Evolutionary conservation across 2,113 vertebrate species (phyloP).

Genomic region (Pantherophis guttatus): DNA sequence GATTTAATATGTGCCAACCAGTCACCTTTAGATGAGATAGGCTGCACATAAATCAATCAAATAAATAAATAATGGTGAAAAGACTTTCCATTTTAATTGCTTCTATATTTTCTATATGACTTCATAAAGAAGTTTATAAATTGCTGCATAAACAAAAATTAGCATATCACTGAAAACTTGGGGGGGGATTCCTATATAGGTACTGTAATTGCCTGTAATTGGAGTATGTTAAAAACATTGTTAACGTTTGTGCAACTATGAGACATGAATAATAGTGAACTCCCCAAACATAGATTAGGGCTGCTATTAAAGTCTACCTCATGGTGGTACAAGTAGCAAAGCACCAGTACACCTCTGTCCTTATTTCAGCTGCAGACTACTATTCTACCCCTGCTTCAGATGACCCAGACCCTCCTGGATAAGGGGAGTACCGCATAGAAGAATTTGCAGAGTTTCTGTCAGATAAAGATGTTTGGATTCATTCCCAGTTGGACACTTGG

Average conservation of each 20-base stretch:
- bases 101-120: neutral
- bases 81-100: neutral
- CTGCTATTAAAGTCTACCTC: neutral
- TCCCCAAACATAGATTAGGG: neutral
- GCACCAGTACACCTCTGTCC: neutral
- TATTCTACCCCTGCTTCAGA: neutral
- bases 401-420: neutral
- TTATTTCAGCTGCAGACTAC: neutral
- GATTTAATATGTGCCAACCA: neutral
- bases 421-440: neutral
- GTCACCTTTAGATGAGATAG: neutral
- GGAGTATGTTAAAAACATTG: neutral
- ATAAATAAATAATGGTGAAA: neutral
- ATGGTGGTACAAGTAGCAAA: neutral
- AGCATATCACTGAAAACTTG: neutral
- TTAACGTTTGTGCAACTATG: neutral
- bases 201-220: neutral
- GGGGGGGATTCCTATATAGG: neutral
- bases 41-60: neutral
- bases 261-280: neutral
- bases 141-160: neutral
- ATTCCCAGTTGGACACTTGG: neutral
- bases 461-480: neutral
- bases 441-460: neutral
- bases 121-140: neutral